These are phyloP conservation scores for Acanthis flammea DNA, from an alignment of 2,797 vertebrate species.

Conservation along the genomic window DNA sequence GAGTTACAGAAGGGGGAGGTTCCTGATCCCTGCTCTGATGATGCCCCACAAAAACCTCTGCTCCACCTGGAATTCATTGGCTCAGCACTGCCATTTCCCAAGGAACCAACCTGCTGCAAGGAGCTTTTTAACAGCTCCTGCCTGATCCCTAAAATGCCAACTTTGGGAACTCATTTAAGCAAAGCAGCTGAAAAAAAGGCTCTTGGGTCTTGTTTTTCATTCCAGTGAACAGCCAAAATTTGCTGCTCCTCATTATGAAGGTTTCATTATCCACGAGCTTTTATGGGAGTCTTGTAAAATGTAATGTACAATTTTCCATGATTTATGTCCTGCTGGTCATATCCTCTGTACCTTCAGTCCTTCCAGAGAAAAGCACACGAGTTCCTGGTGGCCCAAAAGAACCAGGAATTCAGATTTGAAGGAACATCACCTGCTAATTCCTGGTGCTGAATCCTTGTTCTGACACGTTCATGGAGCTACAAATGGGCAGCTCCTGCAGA, in stretches of 20 bases:
- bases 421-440: slow-evolving; percentile 1
- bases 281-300: slow-evolving; percentile 49
- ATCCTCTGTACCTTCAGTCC: background rate
- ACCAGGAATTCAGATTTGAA: background rate
- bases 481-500: background rate
- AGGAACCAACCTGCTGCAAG: background rate
- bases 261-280: slow-evolving; percentile 48
- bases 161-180: background rate
- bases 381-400: background rate
- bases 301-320: slow-evolving; percentile 18
- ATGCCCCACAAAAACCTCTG: slow-evolving; percentile 6
- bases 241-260: slow-evolving; percentile 39
- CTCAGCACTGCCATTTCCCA: background rate
- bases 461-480: background rate
- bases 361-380: background rate
- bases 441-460: background rate
- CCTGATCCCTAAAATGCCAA: slow-evolving; percentile 6
- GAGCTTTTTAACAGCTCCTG: background rate
- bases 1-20: background rate
- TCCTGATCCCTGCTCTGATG: background rate
- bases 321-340: slow-evolving; percentile 30
- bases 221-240: slow-evolving; percentile 35
- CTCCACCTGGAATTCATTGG: background rate
- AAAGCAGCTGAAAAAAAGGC: slow-evolving; percentile 11
- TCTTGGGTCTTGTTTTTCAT: slow-evolving; percentile 37